Percentiles rank a stretch among this genome's conserved stretches.
These are phyloP conservation scores for Belonocnema kinseyi DNA, from an alignment of 1,140 invertebrate genomes.

Conservation along the genomic window DNA sequence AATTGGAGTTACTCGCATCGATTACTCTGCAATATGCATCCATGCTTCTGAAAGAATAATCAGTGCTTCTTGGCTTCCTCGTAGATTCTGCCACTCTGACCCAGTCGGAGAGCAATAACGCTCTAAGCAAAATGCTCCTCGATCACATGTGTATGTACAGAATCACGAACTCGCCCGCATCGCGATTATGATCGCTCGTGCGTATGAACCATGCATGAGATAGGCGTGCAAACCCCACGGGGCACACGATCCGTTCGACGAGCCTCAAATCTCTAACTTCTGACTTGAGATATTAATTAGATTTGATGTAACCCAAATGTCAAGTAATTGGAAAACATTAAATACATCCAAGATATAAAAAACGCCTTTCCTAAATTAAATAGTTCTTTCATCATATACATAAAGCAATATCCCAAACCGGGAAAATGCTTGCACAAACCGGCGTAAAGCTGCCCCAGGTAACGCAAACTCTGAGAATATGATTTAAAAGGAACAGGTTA, in stretches of 20 bases:
- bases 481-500: too few species aligned
- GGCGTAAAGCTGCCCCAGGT: too few species aligned
- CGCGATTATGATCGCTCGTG: conserved; percentile 25
- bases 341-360: too few species aligned
- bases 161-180: conserved; percentile 21
- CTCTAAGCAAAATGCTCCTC: conserved; percentile 20
- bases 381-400: too few species aligned
- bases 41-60: conserved; percentile 2
- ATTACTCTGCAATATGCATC: background rate
- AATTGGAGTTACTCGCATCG: conserved; percentile 21
- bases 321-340: background rate
- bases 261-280: background rate
- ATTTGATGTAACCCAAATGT: background rate
- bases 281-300: conserved; percentile 13
- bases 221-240: conserved; percentile 27
- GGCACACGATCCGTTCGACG: conserved; percentile 1
- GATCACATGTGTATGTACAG: conserved; percentile 1
- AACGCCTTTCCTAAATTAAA: too few species aligned
- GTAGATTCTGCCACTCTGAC: conserved; percentile 7
- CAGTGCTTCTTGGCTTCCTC: conserved; percentile 21
- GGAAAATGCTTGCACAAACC: too few species aligned
- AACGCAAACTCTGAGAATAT: too few species aligned
- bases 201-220: conserved; percentile 11
- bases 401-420: too few species aligned
- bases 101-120: conserved; percentile 20